Evolutionary conservation across 2,797 vertebrate species (phyloP).

Genomic region (Urosaurus nigricauda): DNA sequence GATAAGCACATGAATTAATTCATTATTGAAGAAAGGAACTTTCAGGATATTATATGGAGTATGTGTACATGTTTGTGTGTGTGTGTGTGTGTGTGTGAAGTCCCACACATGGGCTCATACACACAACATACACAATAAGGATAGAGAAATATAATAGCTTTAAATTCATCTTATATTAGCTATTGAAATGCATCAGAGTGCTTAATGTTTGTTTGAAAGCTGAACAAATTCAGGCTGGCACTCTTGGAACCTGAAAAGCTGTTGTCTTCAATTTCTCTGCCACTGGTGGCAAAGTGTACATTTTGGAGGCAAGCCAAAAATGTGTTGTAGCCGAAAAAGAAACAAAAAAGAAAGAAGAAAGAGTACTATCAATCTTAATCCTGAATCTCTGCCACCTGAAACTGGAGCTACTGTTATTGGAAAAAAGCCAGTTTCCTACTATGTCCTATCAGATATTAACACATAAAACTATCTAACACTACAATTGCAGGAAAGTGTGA

Average conservation of each 20-base stretch:
- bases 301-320: constrained; percentile 36
- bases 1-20: accelerated
- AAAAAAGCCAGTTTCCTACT: constrained; percentile 8
- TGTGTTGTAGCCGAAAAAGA: background rate
- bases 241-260: constrained; percentile 17
- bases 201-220: background rate
- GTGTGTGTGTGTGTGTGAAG: background rate
- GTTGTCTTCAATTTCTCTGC: constrained; percentile 24
- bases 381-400: constrained; percentile 33
- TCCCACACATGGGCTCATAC: too few relatives aligned
- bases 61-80: too few relatives aligned
- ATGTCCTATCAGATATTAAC: constrained; percentile 24
- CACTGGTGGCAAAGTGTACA: constrained; percentile 1
- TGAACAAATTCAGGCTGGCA: background rate
- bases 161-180: background rate
- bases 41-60: background rate
- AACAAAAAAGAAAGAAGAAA: background rate
- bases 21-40: background rate
- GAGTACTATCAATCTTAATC: constrained; percentile 23
- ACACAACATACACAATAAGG: background rate
- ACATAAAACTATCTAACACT: constrained; percentile 20
- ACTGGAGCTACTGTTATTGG: constrained; percentile 2
- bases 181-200: constrained; percentile 34
- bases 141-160: background rate
- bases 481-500: background rate